Evolutionary conservation across 2,888 invertebrate genomes (phyloP).

Genomic region (Amphiduros pacificus): DNA sequence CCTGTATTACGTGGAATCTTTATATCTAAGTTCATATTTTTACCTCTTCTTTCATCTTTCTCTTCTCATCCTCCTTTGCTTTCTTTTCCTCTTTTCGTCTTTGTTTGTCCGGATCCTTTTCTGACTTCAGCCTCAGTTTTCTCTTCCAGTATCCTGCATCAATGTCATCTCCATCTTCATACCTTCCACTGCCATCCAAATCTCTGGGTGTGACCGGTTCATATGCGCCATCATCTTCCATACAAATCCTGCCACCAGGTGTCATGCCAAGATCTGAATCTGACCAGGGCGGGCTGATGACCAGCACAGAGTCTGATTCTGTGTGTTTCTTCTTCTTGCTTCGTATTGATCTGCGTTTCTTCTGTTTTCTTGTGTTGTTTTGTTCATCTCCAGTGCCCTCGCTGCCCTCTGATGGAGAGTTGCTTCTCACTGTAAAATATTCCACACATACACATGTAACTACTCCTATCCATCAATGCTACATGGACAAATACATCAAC

Average conservation of each 20-base stretch:
- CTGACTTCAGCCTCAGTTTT: conserved; percentile 14
- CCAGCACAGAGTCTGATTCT: conserved; percentile 29
- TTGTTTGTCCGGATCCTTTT: conserved; percentile 35
- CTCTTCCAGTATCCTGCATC: conserved; percentile 13
- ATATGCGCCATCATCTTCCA: too few species aligned
- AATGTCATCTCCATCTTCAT: conserved; percentile 13
- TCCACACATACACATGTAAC: too few species aligned
- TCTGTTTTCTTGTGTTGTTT: conserved; percentile 23
- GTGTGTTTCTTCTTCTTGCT: conserved; percentile 35
- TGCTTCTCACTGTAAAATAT: too few species aligned
- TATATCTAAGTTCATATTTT: too few species aligned
- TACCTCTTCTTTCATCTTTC: conserved; percentile 63
- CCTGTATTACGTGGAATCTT: too few species aligned
- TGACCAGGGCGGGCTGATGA: conserved; percentile 37
- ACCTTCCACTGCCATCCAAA: too few species aligned
- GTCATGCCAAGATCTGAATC: conserved; percentile 34
- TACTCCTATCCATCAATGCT: too few species aligned
- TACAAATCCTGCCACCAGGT: background rate
- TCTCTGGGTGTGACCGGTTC: too few species aligned
- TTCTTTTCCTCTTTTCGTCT: conserved; percentile 62
- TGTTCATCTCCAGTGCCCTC: conserved; percentile 60
- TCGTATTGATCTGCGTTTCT: conserved; percentile 29
- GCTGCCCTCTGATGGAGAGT: conserved; percentile 62
- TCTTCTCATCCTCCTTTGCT: conserved; percentile 61
- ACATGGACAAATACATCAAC: too few species aligned